Conservation (phyloP, 2,797 vertebrate species). For the Macropodus opercularis region DNA sequence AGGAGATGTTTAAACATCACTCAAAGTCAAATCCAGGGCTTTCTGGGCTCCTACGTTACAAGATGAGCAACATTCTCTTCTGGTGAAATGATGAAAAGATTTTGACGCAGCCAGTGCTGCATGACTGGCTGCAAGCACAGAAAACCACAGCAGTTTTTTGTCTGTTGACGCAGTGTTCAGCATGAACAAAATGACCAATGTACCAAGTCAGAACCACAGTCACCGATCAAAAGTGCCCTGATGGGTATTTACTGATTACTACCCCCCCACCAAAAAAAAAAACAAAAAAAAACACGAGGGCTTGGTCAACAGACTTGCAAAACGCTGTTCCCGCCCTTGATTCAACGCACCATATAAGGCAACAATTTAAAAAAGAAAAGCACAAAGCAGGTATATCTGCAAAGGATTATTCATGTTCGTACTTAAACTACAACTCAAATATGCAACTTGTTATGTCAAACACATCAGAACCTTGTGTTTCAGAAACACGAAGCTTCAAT, state of each 20-base stretch:
- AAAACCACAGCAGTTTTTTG: neutral
- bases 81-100: slow-evolving; percentile 51
- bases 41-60: slow-evolving; percentile 46
- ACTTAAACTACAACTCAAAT: slow-evolving; percentile 12
- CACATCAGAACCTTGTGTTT: slow-evolving; percentile 15
- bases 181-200: neutral
- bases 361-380: slow-evolving; percentile 72
- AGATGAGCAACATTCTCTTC: slow-evolving; percentile 70
- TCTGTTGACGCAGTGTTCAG: slow-evolving; percentile 5
- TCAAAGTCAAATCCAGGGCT: slow-evolving; percentile 38
- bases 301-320: slow-evolving; percentile 81
- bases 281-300: no score
- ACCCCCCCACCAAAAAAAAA: slow-evolving; percentile 67
- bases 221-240: slow-evolving; percentile 33
- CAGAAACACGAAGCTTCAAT: neutral
- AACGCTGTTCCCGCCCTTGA: slow-evolving; percentile 79
- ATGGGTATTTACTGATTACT: slow-evolving; percentile 60
- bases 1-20: slow-evolving; percentile 41
- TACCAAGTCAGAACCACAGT: slow-evolving; percentile 1
- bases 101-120: slow-evolving; percentile 55
- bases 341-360: slow-evolving; percentile 82
- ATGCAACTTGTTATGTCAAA: neutral
- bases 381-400: slow-evolving; percentile 47
- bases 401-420: slow-evolving; percentile 7
- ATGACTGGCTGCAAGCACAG: slow-evolving; percentile 39